Percentiles rank a stretch among this genome's conserved stretches.
These are phyloP conservation scores for Osmoderma eremita DNA, from an alignment of 2,888 invertebrate genomes.

Conservation along the genomic window DNA sequence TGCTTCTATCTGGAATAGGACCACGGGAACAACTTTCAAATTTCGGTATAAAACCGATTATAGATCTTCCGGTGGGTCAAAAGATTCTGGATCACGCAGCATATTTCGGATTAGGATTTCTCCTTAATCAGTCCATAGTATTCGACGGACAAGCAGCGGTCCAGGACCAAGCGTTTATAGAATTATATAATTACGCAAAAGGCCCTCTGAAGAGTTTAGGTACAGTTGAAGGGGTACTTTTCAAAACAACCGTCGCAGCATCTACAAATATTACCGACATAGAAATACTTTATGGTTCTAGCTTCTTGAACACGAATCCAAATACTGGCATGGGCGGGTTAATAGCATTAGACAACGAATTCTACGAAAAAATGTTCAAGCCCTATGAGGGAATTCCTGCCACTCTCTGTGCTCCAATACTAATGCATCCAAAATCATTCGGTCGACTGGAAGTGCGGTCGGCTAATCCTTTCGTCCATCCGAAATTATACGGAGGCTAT, in stretches of 20 bases:
- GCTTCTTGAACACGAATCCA: not conserved
- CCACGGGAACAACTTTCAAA: slow-evolving; percentile 69
- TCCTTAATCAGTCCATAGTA: slow-evolving; percentile 57
- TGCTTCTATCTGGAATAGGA: slow-evolving; percentile 82
- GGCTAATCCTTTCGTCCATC: slow-evolving; percentile 75
- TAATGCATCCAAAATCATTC: slow-evolving; percentile 76
- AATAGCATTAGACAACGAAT: not conserved
- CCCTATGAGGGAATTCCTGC: slow-evolving; percentile 55
- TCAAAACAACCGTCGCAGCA: not conserved
- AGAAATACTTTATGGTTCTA: not conserved
- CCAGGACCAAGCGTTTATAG: not conserved
- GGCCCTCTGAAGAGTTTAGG: not conserved
- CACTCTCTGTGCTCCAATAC: slow-evolving; percentile 68
- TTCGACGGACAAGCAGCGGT: not conserved
- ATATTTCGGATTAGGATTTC: slow-evolving; percentile 71
- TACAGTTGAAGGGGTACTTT: not conserved
- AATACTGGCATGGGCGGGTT: too few relatives aligned
- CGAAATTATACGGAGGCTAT: slow-evolving; percentile 81
- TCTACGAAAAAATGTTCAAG: slow-evolving; percentile 51
- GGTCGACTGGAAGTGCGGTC: slow-evolving; percentile 74
- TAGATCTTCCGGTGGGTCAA: slow-evolving; percentile 72
- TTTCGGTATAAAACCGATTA: slow-evolving; percentile 67
- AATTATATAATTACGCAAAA: not conserved
- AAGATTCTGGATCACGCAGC: slow-evolving; percentile 77
- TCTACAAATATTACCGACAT: not conserved